Evolutionary conservation across 53 echinoderm and acorn worm species (phyloP).

Genomic region (Holothuria scabra): DNA sequence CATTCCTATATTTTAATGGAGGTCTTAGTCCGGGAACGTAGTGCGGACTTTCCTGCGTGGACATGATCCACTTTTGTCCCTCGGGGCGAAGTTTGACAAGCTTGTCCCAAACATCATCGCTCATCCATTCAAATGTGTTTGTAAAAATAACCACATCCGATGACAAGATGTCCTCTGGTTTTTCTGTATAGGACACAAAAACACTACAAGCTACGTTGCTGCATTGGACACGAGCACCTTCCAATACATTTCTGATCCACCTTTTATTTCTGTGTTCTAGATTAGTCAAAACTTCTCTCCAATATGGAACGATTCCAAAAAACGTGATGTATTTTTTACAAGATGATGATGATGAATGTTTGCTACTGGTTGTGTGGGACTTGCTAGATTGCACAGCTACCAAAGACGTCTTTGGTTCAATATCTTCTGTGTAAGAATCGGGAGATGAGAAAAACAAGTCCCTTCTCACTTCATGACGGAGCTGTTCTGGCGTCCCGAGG

Average conservation of each 20-base stretch:
- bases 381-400: background rate
- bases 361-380: too few relatives aligned
- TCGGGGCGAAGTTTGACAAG: background rate
- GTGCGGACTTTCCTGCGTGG: conserved; percentile 26
- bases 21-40: conserved; percentile 41
- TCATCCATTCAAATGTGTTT: conserved; percentile 34
- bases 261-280: conserved; percentile 11
- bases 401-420: background rate
- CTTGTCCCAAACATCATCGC: conserved; percentile 1
- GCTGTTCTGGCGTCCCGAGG: background rate
- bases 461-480: background rate
- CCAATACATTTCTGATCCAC: conserved; percentile 23
- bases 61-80: conserved; percentile 43
- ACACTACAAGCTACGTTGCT: background rate
- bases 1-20: conserved; percentile 5
- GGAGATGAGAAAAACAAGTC: background rate
- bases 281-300: conserved; percentile 23
- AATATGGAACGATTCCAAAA: conserved; percentile 35
- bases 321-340: conserved; percentile 12
- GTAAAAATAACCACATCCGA: conserved; percentile 34
- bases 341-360: too few relatives aligned
- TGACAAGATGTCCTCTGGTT: conserved; percentile 9
- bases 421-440: too few relatives aligned
- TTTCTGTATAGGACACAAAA: conserved; percentile 15
- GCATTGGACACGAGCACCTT: conserved; percentile 23